Conservation (phyloP, 2,797 vertebrate genomes). For the Spizella passerina region DNA sequence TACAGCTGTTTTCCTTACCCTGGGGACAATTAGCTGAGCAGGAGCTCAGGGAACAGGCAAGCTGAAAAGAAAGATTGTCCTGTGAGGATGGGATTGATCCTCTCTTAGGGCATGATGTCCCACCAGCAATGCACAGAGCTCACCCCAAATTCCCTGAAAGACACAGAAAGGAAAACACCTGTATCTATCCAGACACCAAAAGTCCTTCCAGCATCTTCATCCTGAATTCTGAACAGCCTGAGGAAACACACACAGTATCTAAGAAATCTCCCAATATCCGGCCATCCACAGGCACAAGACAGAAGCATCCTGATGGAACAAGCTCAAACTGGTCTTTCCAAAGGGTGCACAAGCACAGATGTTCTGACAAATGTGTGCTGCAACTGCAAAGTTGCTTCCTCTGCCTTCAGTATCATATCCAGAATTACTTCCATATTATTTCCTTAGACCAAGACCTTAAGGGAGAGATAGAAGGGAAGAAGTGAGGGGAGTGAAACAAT, state of each 20-base stretch:
- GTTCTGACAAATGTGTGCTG: background rate
- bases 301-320: background rate
- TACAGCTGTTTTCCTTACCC: background rate
- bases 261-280: background rate
- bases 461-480: background rate
- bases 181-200: background rate
- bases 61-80: background rate
- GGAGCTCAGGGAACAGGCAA: background rate
- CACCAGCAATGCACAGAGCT: background rate
- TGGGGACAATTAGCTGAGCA: background rate
- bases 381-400: background rate
- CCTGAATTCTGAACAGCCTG: background rate
- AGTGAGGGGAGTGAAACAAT: accelerated
- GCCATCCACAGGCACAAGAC: background rate
- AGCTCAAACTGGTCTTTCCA: background rate
- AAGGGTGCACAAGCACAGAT: background rate
- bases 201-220: background rate
- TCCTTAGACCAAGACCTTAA: background rate
- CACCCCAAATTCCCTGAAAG: background rate
- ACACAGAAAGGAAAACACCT: background rate
- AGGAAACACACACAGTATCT: background rate
- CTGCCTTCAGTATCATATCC: background rate
- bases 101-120: background rate
- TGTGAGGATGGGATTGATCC: background rate
- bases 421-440: background rate